These are phyloP conservation scores for Mastigias papua DNA, from an alignment of 30 jellyfish, hydroid and myxozoan species.

Conservation along the genomic window DNA sequence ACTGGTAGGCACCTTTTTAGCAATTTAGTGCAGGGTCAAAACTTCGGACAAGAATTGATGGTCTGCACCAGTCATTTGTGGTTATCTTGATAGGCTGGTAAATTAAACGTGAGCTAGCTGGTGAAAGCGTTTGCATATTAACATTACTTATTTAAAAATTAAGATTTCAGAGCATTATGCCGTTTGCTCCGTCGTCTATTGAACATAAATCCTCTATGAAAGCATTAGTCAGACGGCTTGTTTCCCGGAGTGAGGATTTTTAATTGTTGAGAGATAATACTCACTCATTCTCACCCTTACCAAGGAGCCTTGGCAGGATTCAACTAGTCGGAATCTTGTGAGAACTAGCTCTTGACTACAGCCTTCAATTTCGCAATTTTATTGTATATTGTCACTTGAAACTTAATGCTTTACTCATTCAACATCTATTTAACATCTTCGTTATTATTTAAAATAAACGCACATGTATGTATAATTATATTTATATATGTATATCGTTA, in stretches of 20 bases:
- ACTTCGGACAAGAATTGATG: background rate
- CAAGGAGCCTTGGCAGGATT: no score
- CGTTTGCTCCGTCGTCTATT: no score
- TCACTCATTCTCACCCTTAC: no score
- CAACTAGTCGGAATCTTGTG: background rate
- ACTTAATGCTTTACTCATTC: constrained; percentile 3
- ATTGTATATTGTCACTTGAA: constrained; percentile 5
- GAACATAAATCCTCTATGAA: no score
- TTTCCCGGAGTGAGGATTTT: no score
- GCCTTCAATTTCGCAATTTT: background rate
- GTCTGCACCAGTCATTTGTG: background rate
- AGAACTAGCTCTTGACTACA: background rate
- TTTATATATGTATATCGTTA: constrained; percentile 48
- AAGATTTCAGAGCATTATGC: no score
- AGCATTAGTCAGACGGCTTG: no score
- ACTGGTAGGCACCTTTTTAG: background rate
- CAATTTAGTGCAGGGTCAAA: background rate
- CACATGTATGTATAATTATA: constrained; percentile 45
- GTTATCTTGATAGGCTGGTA: background rate
- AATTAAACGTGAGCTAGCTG: no score
- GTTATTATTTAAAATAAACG: constrained; percentile 43
- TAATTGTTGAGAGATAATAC: no score
- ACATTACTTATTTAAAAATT: no score
- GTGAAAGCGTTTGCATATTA: no score
- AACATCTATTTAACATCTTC: constrained; percentile 8